Conservation (phyloP, 1,140 invertebrate genomes). For the Thaumetopoea pityocampa region DNA sequence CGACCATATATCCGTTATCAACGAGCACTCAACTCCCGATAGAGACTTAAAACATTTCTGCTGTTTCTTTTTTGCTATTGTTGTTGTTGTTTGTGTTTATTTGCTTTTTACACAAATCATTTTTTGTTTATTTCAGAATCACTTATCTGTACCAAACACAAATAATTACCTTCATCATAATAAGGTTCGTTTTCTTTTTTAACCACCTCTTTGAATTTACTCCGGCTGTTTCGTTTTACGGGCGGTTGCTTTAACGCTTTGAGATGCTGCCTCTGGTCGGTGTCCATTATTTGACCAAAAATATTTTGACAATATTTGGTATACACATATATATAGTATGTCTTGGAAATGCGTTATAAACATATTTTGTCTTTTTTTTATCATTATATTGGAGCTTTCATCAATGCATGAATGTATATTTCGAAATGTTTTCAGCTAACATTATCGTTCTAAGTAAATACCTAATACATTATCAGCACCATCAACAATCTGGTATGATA, state of each 20-base stretch:
- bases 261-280: constrained; percentile 28
- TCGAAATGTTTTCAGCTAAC: constrained; percentile 10
- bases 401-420: constrained; percentile 8
- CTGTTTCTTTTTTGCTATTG: constrained; percentile 74
- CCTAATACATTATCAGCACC: constrained; percentile 11
- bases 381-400: constrained; percentile 13
- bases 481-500: no score
- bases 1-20: constrained; percentile 7
- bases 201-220: constrained; percentile 53
- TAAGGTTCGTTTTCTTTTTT: constrained; percentile 82
- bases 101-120: constrained; percentile 78
- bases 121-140: constrained; percentile 90
- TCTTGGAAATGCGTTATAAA: constrained; percentile 7
- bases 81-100: constrained; percentile 76
- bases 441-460: constrained; percentile 8
- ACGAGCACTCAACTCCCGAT: constrained; percentile 10
- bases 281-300: constrained; percentile 18
- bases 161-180: constrained; percentile 87
- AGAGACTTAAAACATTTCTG: constrained; percentile 34
- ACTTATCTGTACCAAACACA: constrained; percentile 91
- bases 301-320: no score
- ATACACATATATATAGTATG: not conserved
- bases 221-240: constrained; percentile 36
- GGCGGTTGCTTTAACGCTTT: constrained; percentile 47
- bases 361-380: constrained; percentile 6